Percentiles rank a stretch among this genome's conserved stretches.
These are phyloP conservation scores for Lasioglossum malachurum DNA, from an alignment of 2,888 invertebrate species.

Conservation along the genomic window DNA sequence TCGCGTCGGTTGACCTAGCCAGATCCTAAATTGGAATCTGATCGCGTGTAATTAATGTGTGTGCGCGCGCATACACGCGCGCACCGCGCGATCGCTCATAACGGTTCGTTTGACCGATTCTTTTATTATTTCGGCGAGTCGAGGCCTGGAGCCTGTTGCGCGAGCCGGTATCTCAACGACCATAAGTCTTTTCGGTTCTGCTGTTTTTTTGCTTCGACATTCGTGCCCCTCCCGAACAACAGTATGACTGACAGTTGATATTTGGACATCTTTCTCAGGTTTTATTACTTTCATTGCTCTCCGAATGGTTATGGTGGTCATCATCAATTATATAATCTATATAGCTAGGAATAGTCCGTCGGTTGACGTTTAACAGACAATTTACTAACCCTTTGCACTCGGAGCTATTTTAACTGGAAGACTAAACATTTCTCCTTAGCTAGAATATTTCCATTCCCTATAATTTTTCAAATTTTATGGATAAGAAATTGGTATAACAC, in stretches of 20 bases:
- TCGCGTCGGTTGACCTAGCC: constrained; percentile 48
- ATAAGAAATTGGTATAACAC: too few species aligned
- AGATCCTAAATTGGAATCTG: constrained; percentile 59
- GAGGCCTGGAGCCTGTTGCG: not conserved
- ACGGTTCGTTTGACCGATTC: constrained; percentile 52
- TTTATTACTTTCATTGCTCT: not conserved
- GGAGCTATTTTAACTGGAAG: too few species aligned
- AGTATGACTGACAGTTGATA: not conserved
- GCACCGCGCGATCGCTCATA: constrained; percentile 50
- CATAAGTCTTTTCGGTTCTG: not conserved
- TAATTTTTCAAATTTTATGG: too few species aligned
- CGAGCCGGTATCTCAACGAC: constrained; percentile 3
- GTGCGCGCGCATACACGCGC: constrained; percentile 11
- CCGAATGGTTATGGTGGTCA: not conserved
- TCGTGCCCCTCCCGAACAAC: not conserved
- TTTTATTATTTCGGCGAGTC: constrained; percentile 34
- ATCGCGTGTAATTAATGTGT: constrained; percentile 60
- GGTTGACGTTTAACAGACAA: too few species aligned
- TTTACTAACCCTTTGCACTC: not conserved
- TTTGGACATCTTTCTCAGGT: not conserved
- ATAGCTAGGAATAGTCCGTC: too few species aligned
- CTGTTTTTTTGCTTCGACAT: not conserved
- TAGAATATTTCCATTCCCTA: too few species aligned
- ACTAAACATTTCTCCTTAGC: too few species aligned
- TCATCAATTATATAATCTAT: too few species aligned